Percentiles rank a stretch among this genome's conserved stretches.
phyloP scores from a whole-genome alignment of 2,113 vertebrate species.

The Seriola rivoliana region DNA sequence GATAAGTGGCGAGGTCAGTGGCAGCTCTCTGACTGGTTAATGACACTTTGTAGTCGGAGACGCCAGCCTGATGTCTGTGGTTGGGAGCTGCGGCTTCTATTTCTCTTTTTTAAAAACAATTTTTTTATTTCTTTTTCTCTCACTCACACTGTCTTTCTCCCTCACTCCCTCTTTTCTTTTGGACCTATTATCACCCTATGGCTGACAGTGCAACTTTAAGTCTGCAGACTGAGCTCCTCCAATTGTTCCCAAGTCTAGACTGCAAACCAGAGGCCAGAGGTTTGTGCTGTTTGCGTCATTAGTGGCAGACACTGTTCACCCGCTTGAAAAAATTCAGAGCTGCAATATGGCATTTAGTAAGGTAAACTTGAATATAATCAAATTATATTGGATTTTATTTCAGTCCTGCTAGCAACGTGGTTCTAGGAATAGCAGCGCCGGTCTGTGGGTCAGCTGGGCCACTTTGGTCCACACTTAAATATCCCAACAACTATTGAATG shows the following conservation, averaged over 20 bases:
- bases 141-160: conserved; percentile 1
- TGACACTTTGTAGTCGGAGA: conserved; percentile 54
- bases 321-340: background rate
- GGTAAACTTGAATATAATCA: conserved; percentile 8
- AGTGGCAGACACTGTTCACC: background rate
- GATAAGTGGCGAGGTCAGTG: conserved; percentile 55
- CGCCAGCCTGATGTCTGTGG: conserved; percentile 59
- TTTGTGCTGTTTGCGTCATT: background rate
- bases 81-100: conserved; percentile 36
- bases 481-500: background rate
- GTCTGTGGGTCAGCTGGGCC: background rate
- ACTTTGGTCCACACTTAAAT: background rate
- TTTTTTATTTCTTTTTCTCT: conserved; percentile 11
- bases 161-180: background rate
- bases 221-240: conserved; percentile 34
- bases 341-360: background rate
- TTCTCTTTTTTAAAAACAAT: conserved; percentile 1
- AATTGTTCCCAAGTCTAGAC: conserved; percentile 43
- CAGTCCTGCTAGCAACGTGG: background rate
- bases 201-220: conserved; percentile 34
- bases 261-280: background rate
- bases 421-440: background rate
- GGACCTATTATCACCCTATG: conserved; percentile 16
- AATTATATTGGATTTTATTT: background rate
- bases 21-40: conserved; percentile 58